Evolutionary conservation across 2,113 vertebrate genomes (phyloP), one percentile per base, ranked within the genome.

Genomic region (Chlorocebus sabaeus): DNA sequence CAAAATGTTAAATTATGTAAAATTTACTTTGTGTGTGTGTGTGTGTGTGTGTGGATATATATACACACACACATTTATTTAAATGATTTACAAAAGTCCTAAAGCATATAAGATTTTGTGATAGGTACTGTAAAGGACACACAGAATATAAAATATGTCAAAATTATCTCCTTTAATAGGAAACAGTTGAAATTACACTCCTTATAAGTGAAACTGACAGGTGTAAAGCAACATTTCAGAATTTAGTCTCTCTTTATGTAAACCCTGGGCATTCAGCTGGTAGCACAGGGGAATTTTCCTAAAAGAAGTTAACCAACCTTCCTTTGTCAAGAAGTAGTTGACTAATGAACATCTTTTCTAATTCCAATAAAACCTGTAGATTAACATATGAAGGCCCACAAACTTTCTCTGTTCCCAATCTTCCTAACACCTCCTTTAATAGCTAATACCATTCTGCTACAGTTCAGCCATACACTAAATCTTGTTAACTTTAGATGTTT

Each of bases 11-110:
- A 97, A 86, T 78, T 43, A 95, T 89, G 27, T 55, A 85, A 85
- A 94, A 86, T 27, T 40, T 88, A 72, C 16, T 59, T 85, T 67
- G 78, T 89, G 38, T 50, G 48, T 50, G 48, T 50, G 48, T 50
- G 12, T 48, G 2, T 11, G 0, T 48, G 0, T 50, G 2, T 11
- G 0, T 48, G 0, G 13, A 0, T 48, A 13, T 48, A 48, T 48
- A 13, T 48, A 48, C 3, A 35, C 5, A 27, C 67, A 75, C 70
- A 35, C 7, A 22, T 61, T 90, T 81, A 85, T 95, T 91, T 59
- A 91, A 96, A 61, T 88, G 43, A 57, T 76, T 59, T 86, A 55
- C 55, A 61, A 38, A 93, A 95, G 23, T 20, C 11, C 25, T 18
- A 25, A 3, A 89, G 5, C 75, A 35, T 86, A 3, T 40, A 91